Percentiles rank a stretch among this genome's conserved stretches.
These are phyloP conservation scores for Cyphomyrus discorhynchus DNA, from an alignment of 2,113 vertebrate genomes.

Conservation along the genomic window DNA sequence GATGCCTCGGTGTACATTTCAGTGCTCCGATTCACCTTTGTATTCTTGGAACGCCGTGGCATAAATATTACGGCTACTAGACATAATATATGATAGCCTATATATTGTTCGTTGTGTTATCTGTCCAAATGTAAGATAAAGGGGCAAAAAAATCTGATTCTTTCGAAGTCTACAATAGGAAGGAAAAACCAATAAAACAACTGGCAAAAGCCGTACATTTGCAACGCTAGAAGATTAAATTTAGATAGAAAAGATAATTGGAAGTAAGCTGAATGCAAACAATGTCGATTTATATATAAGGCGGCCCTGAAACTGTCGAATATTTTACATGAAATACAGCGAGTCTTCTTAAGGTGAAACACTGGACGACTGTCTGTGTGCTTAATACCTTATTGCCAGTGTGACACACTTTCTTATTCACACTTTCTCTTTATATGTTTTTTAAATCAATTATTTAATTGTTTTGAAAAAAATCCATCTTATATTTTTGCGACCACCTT, in stretches of 20 bases:
- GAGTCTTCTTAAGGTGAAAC: neutral
- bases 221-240: neutral
- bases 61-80: neutral
- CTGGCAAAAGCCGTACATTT: neutral
- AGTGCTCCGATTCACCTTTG: neutral
- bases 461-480: neutral
- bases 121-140: neutral
- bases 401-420: conserved; percentile 15
- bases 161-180: neutral
- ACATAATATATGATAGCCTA: neutral
- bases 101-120: neutral
- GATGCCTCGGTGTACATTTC: neutral
- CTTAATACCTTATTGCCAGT: neutral
- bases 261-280: neutral
- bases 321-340: neutral
- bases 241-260: neutral
- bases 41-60: neutral
- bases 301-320: neutral
- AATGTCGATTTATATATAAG: neutral
- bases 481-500: neutral
- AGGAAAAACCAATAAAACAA: neutral
- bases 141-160: neutral
- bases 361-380: neutral
- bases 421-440: neutral
- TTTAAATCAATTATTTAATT: neutral